Evolutionary conservation across 2,797 vertebrate species (phyloP).

Genomic region (Phoebastria nigripes): DNA sequence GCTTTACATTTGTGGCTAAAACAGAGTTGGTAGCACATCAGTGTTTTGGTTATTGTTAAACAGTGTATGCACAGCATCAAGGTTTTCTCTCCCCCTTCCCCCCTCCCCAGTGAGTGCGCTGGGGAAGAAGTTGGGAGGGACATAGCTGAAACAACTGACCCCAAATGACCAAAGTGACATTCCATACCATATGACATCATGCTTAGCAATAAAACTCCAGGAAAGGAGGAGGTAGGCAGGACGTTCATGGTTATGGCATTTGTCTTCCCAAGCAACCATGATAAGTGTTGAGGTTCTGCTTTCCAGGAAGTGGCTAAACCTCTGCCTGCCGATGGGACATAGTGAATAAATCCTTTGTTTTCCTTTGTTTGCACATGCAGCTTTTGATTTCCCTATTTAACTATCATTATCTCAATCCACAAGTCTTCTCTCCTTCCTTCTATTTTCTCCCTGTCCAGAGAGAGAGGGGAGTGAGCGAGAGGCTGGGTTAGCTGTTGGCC

Average conservation of each 20-base stretch:
- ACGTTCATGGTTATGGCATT: background rate
- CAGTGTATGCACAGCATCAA: background rate
- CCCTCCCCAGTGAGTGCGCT: background rate
- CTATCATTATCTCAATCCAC: background rate
- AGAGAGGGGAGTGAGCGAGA: background rate
- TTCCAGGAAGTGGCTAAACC: background rate
- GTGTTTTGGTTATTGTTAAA: background rate
- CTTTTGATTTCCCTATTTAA: background rate
- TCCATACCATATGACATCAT: background rate
- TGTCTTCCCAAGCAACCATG: background rate
- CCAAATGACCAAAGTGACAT: background rate
- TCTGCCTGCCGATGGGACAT: background rate
- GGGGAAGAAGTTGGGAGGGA: background rate
- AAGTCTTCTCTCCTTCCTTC: background rate
- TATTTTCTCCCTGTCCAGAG: background rate
- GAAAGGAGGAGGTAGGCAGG: background rate
- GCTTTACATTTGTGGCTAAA: background rate
- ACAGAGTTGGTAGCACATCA: background rate
- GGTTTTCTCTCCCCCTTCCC: background rate
- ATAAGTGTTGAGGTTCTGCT: background rate
- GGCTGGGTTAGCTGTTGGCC: background rate
- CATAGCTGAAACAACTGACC: background rate
- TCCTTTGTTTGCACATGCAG: background rate
- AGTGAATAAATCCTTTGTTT: background rate
- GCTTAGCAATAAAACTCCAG: background rate